Conservation (phyloP, 2,888 invertebrate genomes). For the Gari tellinella region DNA sequence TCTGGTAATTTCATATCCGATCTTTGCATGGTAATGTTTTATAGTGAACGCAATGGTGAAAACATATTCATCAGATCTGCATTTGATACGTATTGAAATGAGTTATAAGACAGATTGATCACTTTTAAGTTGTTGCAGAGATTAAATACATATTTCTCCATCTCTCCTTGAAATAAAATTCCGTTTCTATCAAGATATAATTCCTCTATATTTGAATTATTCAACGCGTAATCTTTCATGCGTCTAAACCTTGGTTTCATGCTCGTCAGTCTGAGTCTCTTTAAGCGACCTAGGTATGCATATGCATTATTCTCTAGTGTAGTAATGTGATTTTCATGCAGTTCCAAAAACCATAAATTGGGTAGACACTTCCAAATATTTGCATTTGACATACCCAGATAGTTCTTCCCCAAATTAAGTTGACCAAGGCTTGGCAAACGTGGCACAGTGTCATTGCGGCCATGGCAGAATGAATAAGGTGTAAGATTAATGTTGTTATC, state of each 20-base stretch:
- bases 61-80: conserved; percentile 2
- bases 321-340: too few relatives aligned
- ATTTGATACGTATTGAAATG: not conserved
- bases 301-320: conserved; percentile 17
- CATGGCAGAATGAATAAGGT: too few relatives aligned
- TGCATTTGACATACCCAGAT: too few relatives aligned
- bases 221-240: conserved; percentile 14
- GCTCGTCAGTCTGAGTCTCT: conserved; percentile 3
- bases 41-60: not conserved
- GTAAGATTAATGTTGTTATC: too few relatives aligned
- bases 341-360: too few relatives aligned
- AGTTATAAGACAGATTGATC: conserved; percentile 19
- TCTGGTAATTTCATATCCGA: not conserved
- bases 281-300: conserved; percentile 3
- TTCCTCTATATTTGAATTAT: conserved; percentile 10
- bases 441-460: too few relatives aligned
- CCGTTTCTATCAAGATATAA: conserved; percentile 14
- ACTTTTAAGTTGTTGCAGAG: conserved; percentile 1
- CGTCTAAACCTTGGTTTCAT: not conserved
- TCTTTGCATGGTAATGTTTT: not conserved
- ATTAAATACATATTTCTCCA: conserved; percentile 4
- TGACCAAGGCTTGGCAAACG: too few relatives aligned
- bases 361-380: too few relatives aligned
- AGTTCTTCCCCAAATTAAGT: too few relatives aligned
- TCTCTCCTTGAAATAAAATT: conserved; percentile 9